Base-by-base conservation (phyloP, 2,888 invertebrate species). In the Lasioglossum calceatum region DNA sequence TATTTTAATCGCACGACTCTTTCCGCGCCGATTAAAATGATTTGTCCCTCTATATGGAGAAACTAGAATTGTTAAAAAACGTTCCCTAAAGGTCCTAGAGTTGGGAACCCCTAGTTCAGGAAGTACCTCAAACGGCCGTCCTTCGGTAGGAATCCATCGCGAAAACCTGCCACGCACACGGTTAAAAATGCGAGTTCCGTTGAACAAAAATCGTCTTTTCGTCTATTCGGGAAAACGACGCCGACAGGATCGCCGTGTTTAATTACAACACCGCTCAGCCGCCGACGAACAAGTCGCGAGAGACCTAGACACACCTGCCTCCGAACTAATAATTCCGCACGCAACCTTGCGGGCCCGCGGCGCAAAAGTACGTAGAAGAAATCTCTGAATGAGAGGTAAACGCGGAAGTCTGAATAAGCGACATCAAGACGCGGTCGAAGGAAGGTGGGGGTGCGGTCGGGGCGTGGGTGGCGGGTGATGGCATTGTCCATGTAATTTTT, bases 401-500 rank as follows among this genome's bases (percentile, higher is more conserved):
- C 44, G 50, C n/a, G 36, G n/a, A 58, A 42, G 75, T 42, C 75
- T 70, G 44, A 71, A 32, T 58, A 54, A 71, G 54, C 39, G 67
- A 67, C 23, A 39, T 58, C 39, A 64, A 64, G 32, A 44, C 10
- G 16, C 32, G n/a, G 50, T 81, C n/a, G 70, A 70, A 36, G 39
- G 10, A 4, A 23, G 36, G 67, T 32, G 19, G 58, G 58, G 58
- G 12, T n/a, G 58, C 58, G 58, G 58, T 58, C 12, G n/a, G 50
- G 50, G n/a, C 1, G 70, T 23, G 70, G 23, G 70, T 23, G 39
- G 36, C 4, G 39, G 70, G 70, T 39, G 36, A 23, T 23, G 39
- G 39, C 70, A 70, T 70, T 70, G 70, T 70, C 39, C 23, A 44
- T 36, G 44, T 67, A 61, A 74, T 67, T 81, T 75, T 71, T 70